Evolutionary conservation across 2,797 vertebrate genomes (phyloP), one percentile per base, ranked within the genome.

Genomic region (Xyrichtys novacula): DNA sequence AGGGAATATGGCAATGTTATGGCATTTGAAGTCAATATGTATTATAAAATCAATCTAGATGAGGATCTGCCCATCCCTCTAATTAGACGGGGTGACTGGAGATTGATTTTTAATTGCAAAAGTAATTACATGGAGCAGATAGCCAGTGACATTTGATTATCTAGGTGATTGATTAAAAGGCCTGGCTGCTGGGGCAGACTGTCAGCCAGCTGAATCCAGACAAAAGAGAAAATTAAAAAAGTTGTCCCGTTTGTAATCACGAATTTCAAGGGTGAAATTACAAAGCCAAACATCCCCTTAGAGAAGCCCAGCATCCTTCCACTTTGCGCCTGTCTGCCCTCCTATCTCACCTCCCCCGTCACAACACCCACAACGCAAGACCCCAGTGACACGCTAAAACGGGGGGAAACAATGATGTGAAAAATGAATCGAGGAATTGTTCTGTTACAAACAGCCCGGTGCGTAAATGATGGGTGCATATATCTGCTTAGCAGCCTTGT

Each of bases 31-130:
- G 98, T 99, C 98, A 99, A 98, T 98, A 98, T 98, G 97, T 98
- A 98, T 99, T 98, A 98, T 96, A 97, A 98, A 99, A 98, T 98
- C 97, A 98, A 99, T 99, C 97, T 97, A 94, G 95, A 97, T 96
- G 97, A 97, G 96, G 96, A 99, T 98, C 96, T 97, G 96, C 95
- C 96, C 96, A 96, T 98, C 96, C 96, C 94, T 98, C 97, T 98
- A 98, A 99, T 99, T 99, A 98, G 97, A 98, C 93, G 94, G 96
- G 97, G 97, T 97, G 97, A 98, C 96, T 98, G 94, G 96, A 98
- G 97, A 97, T 99, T 98, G 97, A 98, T 98, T 99, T 98, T 99
- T 99, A 99, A 99, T 99, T 99, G 98, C 97, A 98, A 99, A 99
- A 99, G 97, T 99, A 99, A 99, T 99, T 98, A 99, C 96, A 98